A percentile compares a stretch with the other conserved stretches of the same genome.
phyloP scores from a whole-genome alignment of 2,113 vertebrate genomes.

The Porphyrio hochstetteri region DNA sequence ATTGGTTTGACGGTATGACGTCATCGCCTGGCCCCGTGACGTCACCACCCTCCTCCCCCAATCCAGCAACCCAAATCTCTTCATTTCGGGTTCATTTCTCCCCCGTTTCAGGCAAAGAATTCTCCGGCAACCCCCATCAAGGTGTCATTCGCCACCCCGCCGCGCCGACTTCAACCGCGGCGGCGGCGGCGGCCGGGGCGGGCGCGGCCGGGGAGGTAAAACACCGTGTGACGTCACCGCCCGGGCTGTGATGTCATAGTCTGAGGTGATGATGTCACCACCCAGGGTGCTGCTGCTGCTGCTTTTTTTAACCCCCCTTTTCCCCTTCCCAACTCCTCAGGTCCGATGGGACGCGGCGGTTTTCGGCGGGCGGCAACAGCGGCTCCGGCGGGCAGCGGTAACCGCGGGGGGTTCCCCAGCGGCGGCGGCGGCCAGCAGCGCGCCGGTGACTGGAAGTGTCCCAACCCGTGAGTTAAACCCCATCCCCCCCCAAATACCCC shows the following conservation, averaged over 20 bases:
- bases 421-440: slow-evolving; percentile 82
- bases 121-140: slow-evolving; percentile 87
- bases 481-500: too few relatives aligned
- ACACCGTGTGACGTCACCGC: too few relatives aligned
- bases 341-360: slow-evolving; percentile 85
- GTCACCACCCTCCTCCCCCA: too few relatives aligned
- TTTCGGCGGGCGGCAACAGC: slow-evolving; percentile 65
- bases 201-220: slow-evolving; percentile 80
- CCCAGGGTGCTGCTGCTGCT: too few relatives aligned
- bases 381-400: slow-evolving; percentile 71
- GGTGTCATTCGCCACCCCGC: slow-evolving; percentile 90
- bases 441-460: slow-evolving; percentile 90
- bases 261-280: too few relatives aligned
- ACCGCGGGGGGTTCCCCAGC: slow-evolving; percentile 71
- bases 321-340: background rate
- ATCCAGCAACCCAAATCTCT: too few relatives aligned
- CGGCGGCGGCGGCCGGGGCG: slow-evolving; percentile 81
- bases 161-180: slow-evolving; percentile 84
- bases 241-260: too few relatives aligned
- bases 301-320: background rate
- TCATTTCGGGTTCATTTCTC: too few relatives aligned
- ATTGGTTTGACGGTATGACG: slow-evolving; percentile 88
- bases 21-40: too few relatives aligned
- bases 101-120: slow-evolving; percentile 82
- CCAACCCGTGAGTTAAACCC: slow-evolving; percentile 80